Evolutionary conservation across 2,888 invertebrate species (phyloP), one percentile per base, ranked within the genome.

Genomic region (Enchytraeus crypticus): DNA sequence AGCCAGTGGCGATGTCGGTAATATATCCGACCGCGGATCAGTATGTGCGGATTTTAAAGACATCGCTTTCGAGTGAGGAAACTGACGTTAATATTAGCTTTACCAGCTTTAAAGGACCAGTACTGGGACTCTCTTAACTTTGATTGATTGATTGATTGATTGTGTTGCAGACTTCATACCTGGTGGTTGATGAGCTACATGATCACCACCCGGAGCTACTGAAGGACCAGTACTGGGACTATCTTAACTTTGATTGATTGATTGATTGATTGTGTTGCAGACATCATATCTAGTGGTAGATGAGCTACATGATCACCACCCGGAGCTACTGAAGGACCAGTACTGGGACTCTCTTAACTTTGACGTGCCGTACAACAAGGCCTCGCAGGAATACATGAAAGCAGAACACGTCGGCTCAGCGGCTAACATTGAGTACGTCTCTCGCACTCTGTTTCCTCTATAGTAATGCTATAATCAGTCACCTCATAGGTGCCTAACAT

Each of bases 141-240:
- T 18, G 74, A 76, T n/a, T n/a, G n/a, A n/a, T n/a, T n/a, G n/a
- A n/a, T n/a, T n/a, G n/a, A n/a, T n/a, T n/a, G n/a, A n/a, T n/a
- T n/a, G n/a, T 27, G 26, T 47, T 29, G 2, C 79, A 90, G 87
- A 89, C 91, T 18, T 88, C 90, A 8, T 92, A 91, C 80, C 83
- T 92, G 77, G 91, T 92, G 69, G 92, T 92, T 45, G 92, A 92
- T 75, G 92, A 91, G 81, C 91, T 92, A 90, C 91, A 92, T 76
- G 88, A 57, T 73, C 91, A 91, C 74, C 90, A 92, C 75, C 95
- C 95, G 0, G 91, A 92, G 76, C 82, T 95, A 46, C 82, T 92
- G 49, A 89, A 90, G 73, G 96, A 96, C 79, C 89, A 89, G 33
- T 76, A 76, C 68, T 81, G 79, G 77, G 76, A 79, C 60, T 75